Percentiles rank a stretch among this genome's conserved stretches.
phyloP scores from a whole-genome alignment of 1,140 invertebrate species.

The Holotrichia oblita region DNA sequence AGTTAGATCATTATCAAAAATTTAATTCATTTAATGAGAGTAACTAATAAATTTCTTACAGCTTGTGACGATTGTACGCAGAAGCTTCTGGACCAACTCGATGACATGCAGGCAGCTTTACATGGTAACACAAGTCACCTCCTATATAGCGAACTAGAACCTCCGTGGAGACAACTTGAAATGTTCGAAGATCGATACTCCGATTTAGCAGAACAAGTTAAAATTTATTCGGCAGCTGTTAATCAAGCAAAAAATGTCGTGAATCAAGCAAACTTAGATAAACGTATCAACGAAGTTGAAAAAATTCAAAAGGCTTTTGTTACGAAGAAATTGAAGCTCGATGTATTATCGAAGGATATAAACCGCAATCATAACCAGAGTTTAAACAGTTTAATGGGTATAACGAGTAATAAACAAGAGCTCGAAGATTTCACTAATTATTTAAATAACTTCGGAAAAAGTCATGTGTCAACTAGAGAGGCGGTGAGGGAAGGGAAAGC shows the following conservation, averaged over 20 bases:
- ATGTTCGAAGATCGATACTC: slow-evolving; percentile 43
- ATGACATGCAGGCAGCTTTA: slow-evolving; percentile 49
- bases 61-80: slow-evolving; percentile 94
- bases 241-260: slow-evolving; percentile 64
- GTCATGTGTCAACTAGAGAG: slow-evolving; percentile 50
- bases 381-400: not conserved
- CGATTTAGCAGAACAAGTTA: slow-evolving; percentile 44
- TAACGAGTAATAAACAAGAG: slow-evolving; percentile 16
- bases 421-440: slow-evolving; percentile 48
- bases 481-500: slow-evolving; percentile 50
- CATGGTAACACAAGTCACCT: slow-evolving; percentile 56
- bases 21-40: too few species aligned
- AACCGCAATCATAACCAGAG: slow-evolving; percentile 23
- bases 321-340: slow-evolving; percentile 28
- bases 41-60: slow-evolving; percentile 63
- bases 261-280: slow-evolving; percentile 51
- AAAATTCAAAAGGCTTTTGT: slow-evolving; percentile 39
- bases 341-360: slow-evolving; percentile 10
- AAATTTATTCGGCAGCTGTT: slow-evolving; percentile 56
- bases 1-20: slow-evolving; percentile 38
- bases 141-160: slow-evolving; percentile 51
- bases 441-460: slow-evolving; percentile 53
- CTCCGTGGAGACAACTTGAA: slow-evolving; percentile 55
- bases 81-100: slow-evolving; percentile 76
- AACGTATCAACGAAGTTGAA: slow-evolving; percentile 35